Percentiles rank a stretch among this genome's conserved stretches.
Conservation (phyloP, 35 echinoderm and acorn worm genomes). For the Lytechinus pictus region DNA sequence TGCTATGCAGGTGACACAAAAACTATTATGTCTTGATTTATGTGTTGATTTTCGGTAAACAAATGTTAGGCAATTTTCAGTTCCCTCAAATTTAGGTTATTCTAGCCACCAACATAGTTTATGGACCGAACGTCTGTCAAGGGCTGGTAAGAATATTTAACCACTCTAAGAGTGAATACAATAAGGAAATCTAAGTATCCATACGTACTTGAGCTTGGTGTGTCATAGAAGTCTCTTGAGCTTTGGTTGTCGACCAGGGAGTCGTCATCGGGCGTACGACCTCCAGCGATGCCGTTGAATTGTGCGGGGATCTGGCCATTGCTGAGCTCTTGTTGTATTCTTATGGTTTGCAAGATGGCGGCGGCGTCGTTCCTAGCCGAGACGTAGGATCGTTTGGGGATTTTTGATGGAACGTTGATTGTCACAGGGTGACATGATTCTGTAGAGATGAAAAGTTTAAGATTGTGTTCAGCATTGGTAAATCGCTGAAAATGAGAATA, state of each 20-base stretch:
- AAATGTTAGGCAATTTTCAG: no score
- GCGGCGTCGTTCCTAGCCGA: constrained; percentile 11
- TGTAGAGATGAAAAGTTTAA: neutral
- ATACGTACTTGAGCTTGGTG: neutral
- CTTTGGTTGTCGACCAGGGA: neutral
- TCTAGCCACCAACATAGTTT: no score
- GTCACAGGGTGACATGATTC: constrained; percentile 27
- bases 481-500: no score
- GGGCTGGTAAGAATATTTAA: no score
- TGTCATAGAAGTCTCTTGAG: constrained; percentile 24
- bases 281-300: neutral
- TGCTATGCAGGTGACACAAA: no score
- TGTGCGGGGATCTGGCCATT: neutral
- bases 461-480: neutral
- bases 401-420: constrained; percentile 48
- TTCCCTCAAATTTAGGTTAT: no score
- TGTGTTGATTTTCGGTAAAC: no score
- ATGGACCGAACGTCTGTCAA: no score
- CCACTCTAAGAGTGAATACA: no score
- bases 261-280: constrained; percentile 21
- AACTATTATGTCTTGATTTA: no score
- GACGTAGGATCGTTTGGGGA: constrained; percentile 40
- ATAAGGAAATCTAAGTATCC: neutral
- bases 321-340: neutral
- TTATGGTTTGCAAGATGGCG: constrained; percentile 16